A percentile compares a stretch with the other conserved stretches of the same genome.
Conservation (phyloP, 2,797 vertebrate genomes). For the Pseudochromis fuscus region DNA sequence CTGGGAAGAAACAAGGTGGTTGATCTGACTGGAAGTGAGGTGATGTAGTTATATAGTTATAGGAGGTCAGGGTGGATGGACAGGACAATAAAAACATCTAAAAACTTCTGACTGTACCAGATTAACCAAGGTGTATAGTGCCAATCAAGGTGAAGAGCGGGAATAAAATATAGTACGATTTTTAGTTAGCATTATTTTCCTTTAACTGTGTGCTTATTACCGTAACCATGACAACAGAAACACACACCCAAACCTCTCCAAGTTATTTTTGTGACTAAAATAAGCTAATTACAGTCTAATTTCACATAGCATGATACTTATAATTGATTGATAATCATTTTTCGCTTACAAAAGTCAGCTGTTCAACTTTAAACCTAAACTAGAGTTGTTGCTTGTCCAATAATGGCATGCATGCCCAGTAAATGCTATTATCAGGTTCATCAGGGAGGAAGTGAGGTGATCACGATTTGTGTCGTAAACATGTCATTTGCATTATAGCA, state of each 20-base stretch:
- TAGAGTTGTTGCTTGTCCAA: background rate
- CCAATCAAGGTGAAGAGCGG: no score
- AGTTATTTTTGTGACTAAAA: background rate
- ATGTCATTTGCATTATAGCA: conserved; percentile 42
- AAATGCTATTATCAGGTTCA: conserved; percentile 5
- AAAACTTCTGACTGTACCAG: no score
- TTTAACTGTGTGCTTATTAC: background rate
- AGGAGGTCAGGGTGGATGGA: background rate
- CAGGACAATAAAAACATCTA: background rate
- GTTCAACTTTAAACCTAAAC: background rate
- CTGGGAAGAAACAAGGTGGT: no score
- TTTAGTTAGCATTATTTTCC: background rate
- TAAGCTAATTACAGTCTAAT: background rate
- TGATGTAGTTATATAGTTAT: no score
- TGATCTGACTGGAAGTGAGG: no score
- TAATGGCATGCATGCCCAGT: background rate
- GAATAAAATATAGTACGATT: no score
- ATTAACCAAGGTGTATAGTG: no score
- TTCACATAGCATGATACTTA: no score
- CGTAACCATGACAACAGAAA: background rate
- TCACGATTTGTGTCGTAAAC: conserved; percentile 3
- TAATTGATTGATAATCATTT: no score
- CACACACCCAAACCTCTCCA: background rate
- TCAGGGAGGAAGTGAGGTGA: conserved; percentile 2
- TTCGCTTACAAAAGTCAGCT: no score